Evolutionary conservation across 2,113 vertebrate species (phyloP), one percentile per base, ranked within the genome.

Genomic region (Saccopteryx leptura): DNA sequence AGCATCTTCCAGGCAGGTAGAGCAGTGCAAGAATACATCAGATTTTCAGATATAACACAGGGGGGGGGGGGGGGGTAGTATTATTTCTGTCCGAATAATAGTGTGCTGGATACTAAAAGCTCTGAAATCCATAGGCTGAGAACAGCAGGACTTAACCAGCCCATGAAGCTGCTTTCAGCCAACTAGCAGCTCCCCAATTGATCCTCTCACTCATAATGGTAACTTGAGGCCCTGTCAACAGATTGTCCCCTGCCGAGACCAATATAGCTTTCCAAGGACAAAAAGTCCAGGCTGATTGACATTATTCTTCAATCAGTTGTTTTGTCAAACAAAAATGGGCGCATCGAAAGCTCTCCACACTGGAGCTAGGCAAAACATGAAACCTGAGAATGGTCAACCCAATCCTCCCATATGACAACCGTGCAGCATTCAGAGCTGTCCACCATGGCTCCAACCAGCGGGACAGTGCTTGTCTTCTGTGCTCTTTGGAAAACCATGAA

Each of bases 81-180:
- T 88, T 93, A 88, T 93, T 96, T 84, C 93, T 96, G 89, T 96
- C 91, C 93, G 74, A 92, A 96, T 97, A 93, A 95, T 50, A 56
- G 72, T 92, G 74, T 72, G 69, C 31, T 85, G 39, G 92, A 72
- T 90, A 91, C 93, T 92, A 76, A 95, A 93, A 87, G 39, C 83
- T 89, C 69, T 69, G 75, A 93, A 96, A 94, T 89, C 75, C 26
- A 8, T 75, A 76, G 66, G 28, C 86, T 63, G 46, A 94, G 61
- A 89, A 56, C 28, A 56, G 18, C 28, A 60, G 75, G 50, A 76
- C 61, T 75, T 72, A 31, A 88, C 81, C 78, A 71, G 58, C 52
- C 52, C 9, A n/a, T 18, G 39, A 79, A 52, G 61, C 80, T 87
- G 14, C 79, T 68, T 83, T 85, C 79, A 88, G 81, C 63, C 68